Conservation (phyloP, 1,140 invertebrate genomes). For the Calliphora vicina region DNA sequence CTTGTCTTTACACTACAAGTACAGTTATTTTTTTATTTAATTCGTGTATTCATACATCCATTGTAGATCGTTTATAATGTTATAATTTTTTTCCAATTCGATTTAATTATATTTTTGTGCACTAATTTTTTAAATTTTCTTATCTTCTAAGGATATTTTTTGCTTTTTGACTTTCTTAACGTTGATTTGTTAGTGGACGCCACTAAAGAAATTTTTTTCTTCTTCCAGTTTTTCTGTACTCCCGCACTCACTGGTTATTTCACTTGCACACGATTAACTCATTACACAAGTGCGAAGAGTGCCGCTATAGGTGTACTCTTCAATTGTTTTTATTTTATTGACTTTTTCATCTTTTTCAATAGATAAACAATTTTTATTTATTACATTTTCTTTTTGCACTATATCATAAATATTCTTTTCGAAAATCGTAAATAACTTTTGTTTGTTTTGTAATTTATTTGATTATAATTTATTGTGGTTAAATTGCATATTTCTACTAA, state of each 20-base stretch:
- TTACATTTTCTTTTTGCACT: not conserved
- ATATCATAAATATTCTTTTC: too few species aligned
- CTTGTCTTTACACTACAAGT: constrained; percentile 7
- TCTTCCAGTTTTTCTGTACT: constrained; percentile 30
- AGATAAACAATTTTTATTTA: constrained; percentile 29
- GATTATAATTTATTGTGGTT: not conserved
- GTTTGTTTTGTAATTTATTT: not conserved
- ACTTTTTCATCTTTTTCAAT: constrained; percentile 27
- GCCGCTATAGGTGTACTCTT: not conserved
- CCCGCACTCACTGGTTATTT: constrained; percentile 8
- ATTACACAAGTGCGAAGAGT: not conserved
- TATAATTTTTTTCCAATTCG: not conserved
- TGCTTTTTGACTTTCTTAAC: not conserved
- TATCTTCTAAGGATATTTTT: not conserved
- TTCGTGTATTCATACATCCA: not conserved
- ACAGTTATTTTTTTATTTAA: not conserved
- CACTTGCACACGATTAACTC: not conserved
- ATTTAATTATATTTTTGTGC: not conserved
- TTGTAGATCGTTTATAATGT: not conserved
- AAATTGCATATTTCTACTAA: not conserved
- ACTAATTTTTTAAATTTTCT: not conserved
- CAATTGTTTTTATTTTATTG: constrained; percentile 33
- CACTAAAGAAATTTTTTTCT: constrained; percentile 24
- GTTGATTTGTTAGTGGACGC: constrained; percentile 25
- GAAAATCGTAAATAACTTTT: not conserved